Conservation (phyloP, 2,888 invertebrate species). For the Caenorhabditis becei region DNA sequence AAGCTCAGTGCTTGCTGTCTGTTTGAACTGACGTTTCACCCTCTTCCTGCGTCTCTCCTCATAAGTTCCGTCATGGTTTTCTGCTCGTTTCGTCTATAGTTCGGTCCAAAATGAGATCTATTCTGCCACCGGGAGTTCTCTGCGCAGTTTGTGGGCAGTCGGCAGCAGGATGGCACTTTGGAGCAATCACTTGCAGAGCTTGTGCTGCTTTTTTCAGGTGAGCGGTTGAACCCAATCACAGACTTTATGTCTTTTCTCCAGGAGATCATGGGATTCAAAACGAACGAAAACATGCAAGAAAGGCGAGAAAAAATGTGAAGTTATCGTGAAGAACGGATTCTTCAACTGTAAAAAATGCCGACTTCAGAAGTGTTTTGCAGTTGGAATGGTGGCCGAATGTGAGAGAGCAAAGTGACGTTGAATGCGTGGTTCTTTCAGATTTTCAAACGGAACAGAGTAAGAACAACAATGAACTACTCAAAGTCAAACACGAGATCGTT, state of each 20-base stretch:
- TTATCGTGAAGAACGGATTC: conserved; percentile 18
- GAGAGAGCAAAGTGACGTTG: neutral
- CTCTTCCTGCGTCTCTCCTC: too few relatives aligned
- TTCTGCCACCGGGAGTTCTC: neutral
- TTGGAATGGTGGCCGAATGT: conserved; percentile 44
- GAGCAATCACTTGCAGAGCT: conserved; percentile 46
- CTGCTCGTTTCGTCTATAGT: too few relatives aligned
- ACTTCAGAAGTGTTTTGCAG: conserved; percentile 33
- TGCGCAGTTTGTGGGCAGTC: conserved; percentile 50
- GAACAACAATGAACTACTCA: too few relatives aligned
- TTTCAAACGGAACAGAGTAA: neutral
- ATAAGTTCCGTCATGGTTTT: neutral
- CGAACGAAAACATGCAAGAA: neutral
- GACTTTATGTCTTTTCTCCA: too few relatives aligned
- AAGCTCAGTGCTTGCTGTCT: too few relatives aligned
- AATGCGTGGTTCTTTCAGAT: neutral
- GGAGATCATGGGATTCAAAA: neutral
- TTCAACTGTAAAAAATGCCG: conserved; percentile 38
- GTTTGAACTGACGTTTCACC: too few relatives aligned
- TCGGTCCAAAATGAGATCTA: neutral
- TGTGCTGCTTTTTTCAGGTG: conserved; percentile 62
- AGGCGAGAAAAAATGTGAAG: neutral
- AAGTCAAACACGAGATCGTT: neutral
- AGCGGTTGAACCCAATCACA: too few relatives aligned
- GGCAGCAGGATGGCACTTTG: conserved; percentile 43